Evolutionary conservation across 2,888 invertebrate genomes (phyloP), one percentile per base, ranked within the genome.

Genomic region (Cryptus viduatorius): DNA sequence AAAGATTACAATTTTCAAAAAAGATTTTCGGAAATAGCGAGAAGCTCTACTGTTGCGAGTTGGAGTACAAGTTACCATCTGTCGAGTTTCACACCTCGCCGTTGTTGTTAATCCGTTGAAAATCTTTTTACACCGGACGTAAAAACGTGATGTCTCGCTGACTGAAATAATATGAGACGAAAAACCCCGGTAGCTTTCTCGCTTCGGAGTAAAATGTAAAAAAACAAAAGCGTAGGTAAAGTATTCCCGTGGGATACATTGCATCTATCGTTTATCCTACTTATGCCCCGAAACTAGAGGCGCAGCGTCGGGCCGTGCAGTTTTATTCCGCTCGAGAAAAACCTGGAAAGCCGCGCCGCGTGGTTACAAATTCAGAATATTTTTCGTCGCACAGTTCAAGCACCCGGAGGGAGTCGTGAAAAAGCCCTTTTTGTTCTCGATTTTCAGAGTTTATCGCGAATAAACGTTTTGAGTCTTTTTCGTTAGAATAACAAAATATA

Each of bases 301-400:
- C 16, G 56, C 14, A 56, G 44, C 59, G 72, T 44, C 44, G 72
- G 24, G 37, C 46, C 24, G 42, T 59, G 59, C 72, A 72, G 56
- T 72, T 37, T 72, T 59, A 72, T 72, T 72, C 59, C 59, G 44
- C 72, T 10, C 14, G 59, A 46, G 59, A 72, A 29, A 44, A 42
- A 16, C 72, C 29, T 16, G 44, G 42, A 19, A 37, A 44, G 24
- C n/a, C 59, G 56, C 44, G 4, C 3, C n/a, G 59, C 10, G 44
- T 46, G 59, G 24, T 8, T 59, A n/a, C 46, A 37, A 29, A 46
- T 14, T 29, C 59, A n/a, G 44, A 72, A 72, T 44, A 72, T 56
- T 72, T 72, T 56, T 7, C 71, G 24, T 24, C 31, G 12, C 61
- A 14, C 61, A 31, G 56, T 44, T 44, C 29, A 19, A 14, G 56